Evolutionary conservation across 2,113 vertebrate species (phyloP), one percentile per base, ranked within the genome.

Genomic region (Sylvia atricapilla): DNA sequence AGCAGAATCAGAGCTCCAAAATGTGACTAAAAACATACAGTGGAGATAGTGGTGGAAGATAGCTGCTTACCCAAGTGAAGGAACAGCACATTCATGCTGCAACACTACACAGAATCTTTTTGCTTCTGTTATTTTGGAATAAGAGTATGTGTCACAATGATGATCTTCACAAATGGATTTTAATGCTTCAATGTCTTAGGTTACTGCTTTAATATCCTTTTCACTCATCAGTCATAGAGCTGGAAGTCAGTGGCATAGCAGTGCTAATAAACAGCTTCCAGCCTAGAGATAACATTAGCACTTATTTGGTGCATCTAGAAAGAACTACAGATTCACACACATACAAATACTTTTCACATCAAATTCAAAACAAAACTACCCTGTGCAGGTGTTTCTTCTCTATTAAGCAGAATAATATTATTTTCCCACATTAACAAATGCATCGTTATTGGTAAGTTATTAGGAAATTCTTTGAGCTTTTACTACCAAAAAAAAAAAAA

Each of bases 21-120:
- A 56, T 17, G 44, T 46, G 53, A 19, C 37, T 74, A 78, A 64
- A 53, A 52, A 30, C 15, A 15, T 2, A 7, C 0, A 0, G 21
- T 2, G 1, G 59, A 23, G 33, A 39, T 2, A 13, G 37, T 0
- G 2, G 24, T 15, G n/a, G 31, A 46, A 88, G 24, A 33, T 12
- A 49, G 58, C 15, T 2, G 3, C 25, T 11, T 47, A 25, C 30
- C 9, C 25, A 47, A 28, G 70, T 4, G 69, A 60, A 70, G 52
- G 30, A 74, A 5, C 3, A 14, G 41, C 4, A 2, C 1, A 3
- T 27, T 69, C 16, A 6, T 50, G 46, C 37, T 66, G 30, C n/a
- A 37, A 43, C 15, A 13, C 37, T 15, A 9, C 43, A 47, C 5
- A 44, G 37, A 84, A 43, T 16, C 14, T 12, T 28, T 90, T 70